A percentile compares a stretch with the other conserved stretches of the same genome.
Evolutionary conservation across 1,140 invertebrate species (phyloP).

Genomic region (Drosophila grimshawi): DNA sequence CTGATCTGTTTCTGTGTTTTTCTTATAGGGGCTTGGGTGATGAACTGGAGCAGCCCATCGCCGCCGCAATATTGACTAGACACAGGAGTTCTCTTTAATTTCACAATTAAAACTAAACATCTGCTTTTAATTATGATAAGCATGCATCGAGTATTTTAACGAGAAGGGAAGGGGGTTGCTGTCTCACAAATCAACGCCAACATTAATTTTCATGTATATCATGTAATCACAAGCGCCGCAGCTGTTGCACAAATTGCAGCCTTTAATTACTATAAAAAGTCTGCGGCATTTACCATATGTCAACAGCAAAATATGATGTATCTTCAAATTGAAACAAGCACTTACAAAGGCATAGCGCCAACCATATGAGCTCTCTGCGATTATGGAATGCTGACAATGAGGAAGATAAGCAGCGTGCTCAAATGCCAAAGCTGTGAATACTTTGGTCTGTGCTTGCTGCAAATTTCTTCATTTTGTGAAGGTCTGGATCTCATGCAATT

Average conservation of each 20-base stretch:
- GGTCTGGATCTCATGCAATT: too few species aligned
- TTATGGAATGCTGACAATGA: slow-evolving; percentile 32
- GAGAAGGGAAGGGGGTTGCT: background rate
- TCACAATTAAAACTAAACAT: slow-evolving; percentile 39
- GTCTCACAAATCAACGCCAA: slow-evolving; percentile 41
- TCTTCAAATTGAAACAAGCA: slow-evolving; percentile 19
- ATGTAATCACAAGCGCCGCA: slow-evolving; percentile 41
- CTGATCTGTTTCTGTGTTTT: background rate
- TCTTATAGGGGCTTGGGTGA: slow-evolving; percentile 3
- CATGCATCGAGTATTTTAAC: slow-evolving; percentile 9
- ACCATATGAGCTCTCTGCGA: slow-evolving; percentile 10
- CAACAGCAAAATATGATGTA: slow-evolving; percentile 31
- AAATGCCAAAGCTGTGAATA: background rate
- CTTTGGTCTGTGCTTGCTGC: background rate
- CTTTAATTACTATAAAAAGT: slow-evolving; percentile 49
- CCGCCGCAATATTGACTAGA: slow-evolving; percentile 23
- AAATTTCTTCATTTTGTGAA: too few species aligned
- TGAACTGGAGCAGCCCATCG: background rate
- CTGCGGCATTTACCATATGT: slow-evolving; percentile 36
- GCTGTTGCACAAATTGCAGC: slow-evolving; percentile 27
- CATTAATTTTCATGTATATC: slow-evolving; percentile 44
- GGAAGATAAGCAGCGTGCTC: slow-evolving; percentile 5
- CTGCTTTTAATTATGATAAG: slow-evolving; percentile 54
- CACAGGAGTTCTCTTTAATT: background rate
- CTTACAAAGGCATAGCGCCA: background rate